phyloP scores from a whole-genome alignment of 2,113 vertebrate species.

The Menura novaehollandiae region DNA sequence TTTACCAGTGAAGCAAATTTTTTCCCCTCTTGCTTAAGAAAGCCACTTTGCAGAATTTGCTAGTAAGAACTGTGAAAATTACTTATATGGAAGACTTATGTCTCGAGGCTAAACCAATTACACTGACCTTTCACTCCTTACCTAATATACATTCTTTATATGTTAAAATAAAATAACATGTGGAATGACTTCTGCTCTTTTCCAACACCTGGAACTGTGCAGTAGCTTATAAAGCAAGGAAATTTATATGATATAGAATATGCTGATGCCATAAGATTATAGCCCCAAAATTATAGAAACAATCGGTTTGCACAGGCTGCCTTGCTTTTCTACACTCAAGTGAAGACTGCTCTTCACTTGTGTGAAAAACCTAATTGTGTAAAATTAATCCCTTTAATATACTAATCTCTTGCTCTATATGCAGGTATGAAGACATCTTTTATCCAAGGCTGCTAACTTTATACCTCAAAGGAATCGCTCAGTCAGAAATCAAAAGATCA shows the following conservation, averaged over 20 bases:
- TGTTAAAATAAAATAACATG: not conserved
- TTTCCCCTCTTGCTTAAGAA: not conserved
- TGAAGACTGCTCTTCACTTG: not conserved
- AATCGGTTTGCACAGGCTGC: not conserved
- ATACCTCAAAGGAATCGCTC: not conserved
- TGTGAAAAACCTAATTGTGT: not conserved
- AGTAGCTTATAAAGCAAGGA: not conserved
- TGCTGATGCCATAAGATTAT: not conserved
- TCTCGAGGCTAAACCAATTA: not conserved
- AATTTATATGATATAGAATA: not conserved
- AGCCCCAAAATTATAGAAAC: not conserved
- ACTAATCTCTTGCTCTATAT: not conserved
- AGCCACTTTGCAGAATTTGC: not conserved
- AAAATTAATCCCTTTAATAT: not conserved
- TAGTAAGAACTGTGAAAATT: not conserved
- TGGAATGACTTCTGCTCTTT: not conserved
- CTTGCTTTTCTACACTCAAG: not conserved
- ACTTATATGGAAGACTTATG: not conserved
- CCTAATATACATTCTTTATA: not conserved
- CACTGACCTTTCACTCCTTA: not conserved
- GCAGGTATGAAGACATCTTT: not conserved
- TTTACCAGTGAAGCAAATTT: conserved; percentile 4
- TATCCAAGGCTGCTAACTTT: not conserved
- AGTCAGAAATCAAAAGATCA: not conserved
- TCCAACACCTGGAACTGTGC: not conserved